phyloP scores from a whole-genome alignment of 2,888 invertebrate species.

The Ryuthela nishihirai region DNA sequence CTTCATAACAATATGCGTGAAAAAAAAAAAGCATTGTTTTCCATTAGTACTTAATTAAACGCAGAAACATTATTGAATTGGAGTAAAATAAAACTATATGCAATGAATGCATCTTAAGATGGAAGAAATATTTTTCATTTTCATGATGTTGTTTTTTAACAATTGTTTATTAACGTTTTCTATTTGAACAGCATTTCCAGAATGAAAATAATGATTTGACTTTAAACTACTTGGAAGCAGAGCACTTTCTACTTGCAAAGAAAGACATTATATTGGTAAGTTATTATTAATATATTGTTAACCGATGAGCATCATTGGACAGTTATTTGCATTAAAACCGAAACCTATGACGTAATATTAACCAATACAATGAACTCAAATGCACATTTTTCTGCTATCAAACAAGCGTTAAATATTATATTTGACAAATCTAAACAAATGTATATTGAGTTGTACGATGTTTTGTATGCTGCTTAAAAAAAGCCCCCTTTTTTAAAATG shows the following conservation, averaged over 20 bases:
- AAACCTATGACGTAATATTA: background rate
- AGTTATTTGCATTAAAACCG: background rate
- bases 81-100: too few species aligned
- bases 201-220: conserved; percentile 17
- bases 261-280: conserved; percentile 23
- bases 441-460: too few species aligned
- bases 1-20: too few species aligned
- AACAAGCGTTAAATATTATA: background rate
- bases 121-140: too few species aligned
- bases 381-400: background rate
- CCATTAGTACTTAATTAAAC: too few species aligned
- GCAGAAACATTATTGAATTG: too few species aligned
- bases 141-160: too few species aligned
- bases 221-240: conserved; percentile 14
- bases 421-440: background rate
- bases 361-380: background rate
- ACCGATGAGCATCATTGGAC: background rate
- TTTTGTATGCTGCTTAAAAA: too few species aligned
- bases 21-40: too few species aligned
- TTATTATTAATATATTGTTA: background rate
- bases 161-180: too few species aligned
- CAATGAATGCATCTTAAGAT: too few species aligned
- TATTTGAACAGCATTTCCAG: conserved; percentile 5
- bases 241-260: conserved; percentile 20
- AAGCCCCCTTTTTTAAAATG: too few species aligned